Evolutionary conservation across 1,140 invertebrate genomes (phyloP), one percentile per base, ranked within the genome.

Genomic region (Drepana arcuata): DNA sequence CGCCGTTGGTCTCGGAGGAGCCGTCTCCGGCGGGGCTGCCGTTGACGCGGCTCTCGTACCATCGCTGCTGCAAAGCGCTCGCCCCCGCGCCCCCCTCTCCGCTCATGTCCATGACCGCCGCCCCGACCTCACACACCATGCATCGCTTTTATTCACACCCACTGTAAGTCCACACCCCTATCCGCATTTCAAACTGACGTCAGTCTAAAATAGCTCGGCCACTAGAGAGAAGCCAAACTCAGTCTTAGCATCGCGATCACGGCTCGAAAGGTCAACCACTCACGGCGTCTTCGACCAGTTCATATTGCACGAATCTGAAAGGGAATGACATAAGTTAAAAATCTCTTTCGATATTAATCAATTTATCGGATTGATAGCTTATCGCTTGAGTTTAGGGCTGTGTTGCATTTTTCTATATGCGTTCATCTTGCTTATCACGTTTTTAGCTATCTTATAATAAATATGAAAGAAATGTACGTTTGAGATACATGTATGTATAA

Each of bases 11-110:
- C 44, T 74, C 72, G 12, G 62, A 48, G 57, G 49, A 56, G 52
- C 68, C 69, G 59, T 81, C 74, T 51, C 64, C 78, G 42, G 74
- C 79, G 29, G 72, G 78, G 69, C 83, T 82, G 64, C 75, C 82
- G 70, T 80, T 75, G 30, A 79, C 75, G 50, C 73, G 79, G 69
- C 75, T 67, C 54, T 81, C 80, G 66, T 83, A 83, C 80, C 80
- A 84, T 34, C 81, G 71, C 70, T 79, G 81, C 63, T 84, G 78
- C 50, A 77, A 55, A 53, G 71, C 66, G 37, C 67, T 56, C 34
- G 41, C 68, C 23, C 65, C 69, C 55, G 66, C 67, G 7, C 63
- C 72, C 28, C 69, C 69, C 61, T 70, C 74, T 27, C 65, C 75
- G 49, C 73, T 79, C 79, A 80, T 83, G 75, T 82, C 77, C 79